Evolutionary conservation across 2,888 invertebrate genomes (phyloP), one percentile per base, ranked within the genome.

Genomic region (Chymomyza fuscimana): DNA sequence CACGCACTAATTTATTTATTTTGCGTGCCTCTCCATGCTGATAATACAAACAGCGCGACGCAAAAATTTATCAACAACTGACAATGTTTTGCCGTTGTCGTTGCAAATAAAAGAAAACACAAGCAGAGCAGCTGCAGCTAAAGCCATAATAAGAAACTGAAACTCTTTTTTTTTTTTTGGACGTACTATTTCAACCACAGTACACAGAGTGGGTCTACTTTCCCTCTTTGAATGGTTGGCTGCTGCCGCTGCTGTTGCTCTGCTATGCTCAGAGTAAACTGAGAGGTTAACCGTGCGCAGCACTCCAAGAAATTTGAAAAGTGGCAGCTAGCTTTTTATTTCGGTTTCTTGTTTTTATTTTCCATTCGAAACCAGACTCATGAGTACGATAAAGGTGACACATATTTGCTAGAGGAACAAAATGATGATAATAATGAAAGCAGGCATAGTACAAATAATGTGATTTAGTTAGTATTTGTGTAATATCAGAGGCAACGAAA

Each of bases 161-260:
- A 83, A 83, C 77, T 83, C 74, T 81, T 69, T 82, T 86, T 73
- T 71, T 78, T 68, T 80, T 86, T 73, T 73, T n/a, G n/a, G 22
- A 69, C 82, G 79, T 79, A 77, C 72, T 72, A 77, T 77, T 82
- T 78, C 67, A 86, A 87, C 80, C 80, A 83, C 56, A 65, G 78
- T 70, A 72, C 60, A 72, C 72, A 66, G 65, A 50, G 25, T 54
- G 19, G 54, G 71, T 72, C 62, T 74, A 74, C 69, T 74, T 70
- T 70, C 74, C 78, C 74, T 74, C 78, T 76, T 54, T n/a, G 19
- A 10, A 3, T 54, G 40, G 12, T 12, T 12, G 4, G 40, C 40
- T 46, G 69, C 74, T 80, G 79, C 63, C 66, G 74, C 76, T 78
- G 67, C 61, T 67, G 60, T 76, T 69, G 76, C 82, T 82, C 77